Evolutionary conservation across 2,888 invertebrate genomes (phyloP).

Genomic region (Melanostoma mellinum): DNA sequence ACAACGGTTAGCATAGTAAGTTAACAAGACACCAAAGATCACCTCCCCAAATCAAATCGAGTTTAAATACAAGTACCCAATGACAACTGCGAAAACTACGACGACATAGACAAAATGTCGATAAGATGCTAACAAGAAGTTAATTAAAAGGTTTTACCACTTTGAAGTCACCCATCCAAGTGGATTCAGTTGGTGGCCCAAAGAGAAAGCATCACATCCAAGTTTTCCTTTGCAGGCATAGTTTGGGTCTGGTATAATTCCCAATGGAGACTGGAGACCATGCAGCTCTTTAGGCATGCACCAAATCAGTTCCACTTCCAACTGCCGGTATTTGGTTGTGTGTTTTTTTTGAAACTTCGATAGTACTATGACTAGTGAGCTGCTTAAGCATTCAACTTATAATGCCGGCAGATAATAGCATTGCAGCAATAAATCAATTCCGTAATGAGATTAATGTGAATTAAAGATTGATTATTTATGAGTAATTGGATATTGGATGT

Average conservation of each 20-base stretch:
- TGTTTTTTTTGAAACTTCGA: slow-evolving; percentile 14
- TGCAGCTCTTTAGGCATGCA: slow-evolving; percentile 59
- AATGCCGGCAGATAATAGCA: slow-evolving; percentile 60
- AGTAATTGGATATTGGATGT: slow-evolving; percentile 72
- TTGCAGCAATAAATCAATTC: slow-evolving; percentile 71
- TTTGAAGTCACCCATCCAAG: slow-evolving; percentile 21
- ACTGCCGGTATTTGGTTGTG: slow-evolving; percentile 5
- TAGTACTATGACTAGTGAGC: slow-evolving; percentile 16
- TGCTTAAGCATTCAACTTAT: slow-evolving; percentile 51
- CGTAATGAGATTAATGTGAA: slow-evolving; percentile 72
- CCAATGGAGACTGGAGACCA: slow-evolving; percentile 44
- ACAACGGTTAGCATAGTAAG: slow-evolving; percentile 19
- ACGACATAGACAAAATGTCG: slow-evolving; percentile 54
- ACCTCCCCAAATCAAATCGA: slow-evolving; percentile 51
- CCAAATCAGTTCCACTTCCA: slow-evolving; percentile 57
- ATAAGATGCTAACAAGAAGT: slow-evolving; percentile 69
- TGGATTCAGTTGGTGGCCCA: slow-evolving; percentile 12
- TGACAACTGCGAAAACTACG: slow-evolving; percentile 13
- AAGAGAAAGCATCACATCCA: slow-evolving; percentile 59
- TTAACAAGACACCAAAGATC: slow-evolving; percentile 43
- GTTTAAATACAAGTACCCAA: slow-evolving; percentile 17
- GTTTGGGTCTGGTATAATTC: slow-evolving; percentile 19
- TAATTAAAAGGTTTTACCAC: slow-evolving; percentile 72
- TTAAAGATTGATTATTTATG: slow-evolving; percentile 73
- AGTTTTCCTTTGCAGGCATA: slow-evolving; percentile 41